Base-by-base conservation (phyloP, 2,888 invertebrate genomes). In the Pogonocherus hispidulus region DNA sequence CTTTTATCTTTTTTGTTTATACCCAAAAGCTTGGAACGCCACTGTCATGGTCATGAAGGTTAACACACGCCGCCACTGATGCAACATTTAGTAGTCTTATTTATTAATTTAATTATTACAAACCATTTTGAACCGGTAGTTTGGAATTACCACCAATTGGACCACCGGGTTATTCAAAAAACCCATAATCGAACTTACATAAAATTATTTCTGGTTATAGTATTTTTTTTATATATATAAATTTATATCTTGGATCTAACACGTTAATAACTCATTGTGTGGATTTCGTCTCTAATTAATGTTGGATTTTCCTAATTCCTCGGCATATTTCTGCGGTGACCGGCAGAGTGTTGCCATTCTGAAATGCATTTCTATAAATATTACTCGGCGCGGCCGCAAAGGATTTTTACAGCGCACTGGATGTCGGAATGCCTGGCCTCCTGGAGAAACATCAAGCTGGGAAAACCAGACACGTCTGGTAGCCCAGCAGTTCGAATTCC, bases 401-500 rank as follows among this genome's bases (percentile, higher is more conserved):
- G 62, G 62, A 62, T 62, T 62, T 62, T 51, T 51, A 59, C 59
- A 20, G 47, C 47, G 57, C 6, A 19, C 23, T 46, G 46, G 47
- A 47, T 32, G 51, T 20, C 51, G 62, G 68, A 75, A 75, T 75
- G 76, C 72, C 69, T 52, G 41, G n/a, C 41, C 9, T 14, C 41
- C 41, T 68, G 56, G 67, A 73, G 72, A 68, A 64, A 66, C 66
- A 60, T 68, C 22, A 62, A 51, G 73, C 73, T 72, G 83, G 83
- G 80, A 84, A 84, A 84, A 82, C 84, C 84, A 83, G 83, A 83
- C 83, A 60, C 71, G 83, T 83, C 83, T 83, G 83, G 82, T 81
- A 72, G 71, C 70, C 63, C 69, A 70, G 73, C 73, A 69, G 76
- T 76, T 76, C 76, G 80, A 84, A 84, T 84, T 84, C 84, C 84